These are phyloP conservation scores for Steromphala cineraria DNA, from an alignment of 2,888 invertebrate species.

Conservation along the genomic window DNA sequence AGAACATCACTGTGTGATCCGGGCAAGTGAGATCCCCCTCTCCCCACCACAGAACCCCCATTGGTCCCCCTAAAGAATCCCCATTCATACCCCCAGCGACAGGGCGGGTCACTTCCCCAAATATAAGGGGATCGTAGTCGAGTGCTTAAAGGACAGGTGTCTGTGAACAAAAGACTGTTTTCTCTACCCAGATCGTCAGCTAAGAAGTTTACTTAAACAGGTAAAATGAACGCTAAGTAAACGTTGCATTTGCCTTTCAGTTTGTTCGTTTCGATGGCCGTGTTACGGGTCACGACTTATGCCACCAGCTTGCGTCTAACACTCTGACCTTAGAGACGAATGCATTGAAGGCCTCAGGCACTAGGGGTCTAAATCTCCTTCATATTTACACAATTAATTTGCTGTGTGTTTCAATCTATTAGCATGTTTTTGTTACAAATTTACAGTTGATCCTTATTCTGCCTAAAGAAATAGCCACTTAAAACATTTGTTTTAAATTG, in stretches of 20 bases:
- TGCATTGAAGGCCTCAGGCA: neutral
- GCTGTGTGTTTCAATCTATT: slow-evolving; percentile 20
- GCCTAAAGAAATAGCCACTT: no score
- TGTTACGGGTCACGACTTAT: slow-evolving; percentile 22
- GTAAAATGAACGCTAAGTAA: slow-evolving; percentile 16
- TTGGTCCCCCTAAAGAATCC: neutral
- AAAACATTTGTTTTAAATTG: no score
- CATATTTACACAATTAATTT: slow-evolving; percentile 23
- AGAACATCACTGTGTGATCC: neutral
- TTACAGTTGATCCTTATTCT: no score
- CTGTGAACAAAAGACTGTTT: neutral
- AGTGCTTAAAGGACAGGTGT: neutral
- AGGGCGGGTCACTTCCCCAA: neutral
- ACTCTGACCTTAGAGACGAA: neutral
- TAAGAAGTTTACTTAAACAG: slow-evolving; percentile 21
- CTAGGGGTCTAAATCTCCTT: neutral
- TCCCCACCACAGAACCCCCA: no score
- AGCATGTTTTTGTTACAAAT: neutral
- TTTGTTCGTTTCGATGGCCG: neutral
- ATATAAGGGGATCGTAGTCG: neutral
- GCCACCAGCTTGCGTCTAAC: slow-evolving; percentile 7
- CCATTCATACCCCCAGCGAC: neutral
- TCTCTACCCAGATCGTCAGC: neutral
- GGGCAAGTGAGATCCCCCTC: neutral
- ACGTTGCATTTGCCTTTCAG: slow-evolving; percentile 7